Evolutionary conservation across 2,797 vertebrate genomes (phyloP).

Genomic region (Crax fasciolata): DNA sequence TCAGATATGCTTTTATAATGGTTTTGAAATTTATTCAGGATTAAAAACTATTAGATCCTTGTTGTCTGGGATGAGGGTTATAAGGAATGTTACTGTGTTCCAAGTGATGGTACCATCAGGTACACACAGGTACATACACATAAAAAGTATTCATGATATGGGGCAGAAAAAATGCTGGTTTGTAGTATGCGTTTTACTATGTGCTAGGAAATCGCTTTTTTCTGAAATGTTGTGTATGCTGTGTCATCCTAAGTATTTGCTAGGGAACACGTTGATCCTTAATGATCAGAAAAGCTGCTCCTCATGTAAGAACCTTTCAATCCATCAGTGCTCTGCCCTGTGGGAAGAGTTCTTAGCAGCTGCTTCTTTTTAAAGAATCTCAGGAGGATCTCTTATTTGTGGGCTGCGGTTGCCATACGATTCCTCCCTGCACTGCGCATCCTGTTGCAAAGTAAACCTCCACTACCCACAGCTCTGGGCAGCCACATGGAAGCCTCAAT

Average conservation of each 20-base stretch:
- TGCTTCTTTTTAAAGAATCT: neutral
- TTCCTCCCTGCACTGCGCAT: neutral
- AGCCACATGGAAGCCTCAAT: neutral
- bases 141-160: neutral
- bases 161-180: neutral
- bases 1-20: neutral
- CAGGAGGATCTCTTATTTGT: neutral
- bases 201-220: neutral
- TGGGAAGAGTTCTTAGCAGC: neutral
- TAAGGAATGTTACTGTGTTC: neutral
- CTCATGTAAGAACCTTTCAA: neutral
- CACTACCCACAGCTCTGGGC: neutral
- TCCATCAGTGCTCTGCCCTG: neutral
- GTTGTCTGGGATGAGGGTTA: neutral
- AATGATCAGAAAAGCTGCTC: conserved; percentile 9
- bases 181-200: neutral
- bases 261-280: neutral
- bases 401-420: neutral
- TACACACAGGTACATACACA: neutral
- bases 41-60: neutral
- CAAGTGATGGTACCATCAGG: neutral
- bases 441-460: neutral
- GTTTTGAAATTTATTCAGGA: neutral
- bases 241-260: neutral
- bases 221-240: neutral